Evolutionary conservation across 2,113 vertebrate genomes (phyloP).

Genomic region (human (Homo sapiens)): DNA sequence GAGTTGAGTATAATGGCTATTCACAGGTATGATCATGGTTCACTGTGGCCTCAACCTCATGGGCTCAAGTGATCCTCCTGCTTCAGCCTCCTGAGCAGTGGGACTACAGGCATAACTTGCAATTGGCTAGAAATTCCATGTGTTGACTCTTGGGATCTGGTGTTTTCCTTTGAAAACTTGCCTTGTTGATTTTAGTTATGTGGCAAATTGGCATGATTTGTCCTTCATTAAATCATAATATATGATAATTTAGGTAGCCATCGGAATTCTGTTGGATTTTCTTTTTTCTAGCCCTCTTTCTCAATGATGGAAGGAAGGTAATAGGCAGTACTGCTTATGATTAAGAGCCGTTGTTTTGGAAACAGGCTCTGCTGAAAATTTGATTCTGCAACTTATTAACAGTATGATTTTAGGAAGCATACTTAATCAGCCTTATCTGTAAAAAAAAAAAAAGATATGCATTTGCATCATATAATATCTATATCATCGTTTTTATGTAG

Average conservation of each 20-base stretch:
- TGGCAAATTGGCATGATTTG: neutral
- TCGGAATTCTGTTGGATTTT: neutral
- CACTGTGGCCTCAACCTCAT: too few relatives aligned
- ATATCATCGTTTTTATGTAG: neutral
- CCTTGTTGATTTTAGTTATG: slow-evolving; percentile 6
- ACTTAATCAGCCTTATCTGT: neutral
- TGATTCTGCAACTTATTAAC: neutral
- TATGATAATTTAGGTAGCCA: neutral
- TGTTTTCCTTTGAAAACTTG: neutral
- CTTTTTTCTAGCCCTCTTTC: neutral
- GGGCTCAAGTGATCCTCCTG: too few relatives aligned
- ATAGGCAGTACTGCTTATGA: neutral
- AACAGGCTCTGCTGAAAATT: neutral
- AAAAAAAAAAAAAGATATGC: neutral
- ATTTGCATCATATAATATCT: neutral
- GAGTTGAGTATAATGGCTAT: too few relatives aligned
- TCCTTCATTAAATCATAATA: neutral
- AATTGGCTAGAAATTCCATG: neutral
- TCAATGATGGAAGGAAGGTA: neutral
- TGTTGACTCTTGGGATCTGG: neutral
- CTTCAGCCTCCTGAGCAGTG: too few relatives aligned
- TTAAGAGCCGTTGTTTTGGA: neutral
- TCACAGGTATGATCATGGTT: too few relatives aligned
- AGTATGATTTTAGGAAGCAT: neutral
- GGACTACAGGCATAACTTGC: too few relatives aligned